A percentile compares a stretch with the other conserved stretches of the same genome.
Conservation (phyloP, 2,113 vertebrate genomes). For the Peromyscus polionotus region DNA sequence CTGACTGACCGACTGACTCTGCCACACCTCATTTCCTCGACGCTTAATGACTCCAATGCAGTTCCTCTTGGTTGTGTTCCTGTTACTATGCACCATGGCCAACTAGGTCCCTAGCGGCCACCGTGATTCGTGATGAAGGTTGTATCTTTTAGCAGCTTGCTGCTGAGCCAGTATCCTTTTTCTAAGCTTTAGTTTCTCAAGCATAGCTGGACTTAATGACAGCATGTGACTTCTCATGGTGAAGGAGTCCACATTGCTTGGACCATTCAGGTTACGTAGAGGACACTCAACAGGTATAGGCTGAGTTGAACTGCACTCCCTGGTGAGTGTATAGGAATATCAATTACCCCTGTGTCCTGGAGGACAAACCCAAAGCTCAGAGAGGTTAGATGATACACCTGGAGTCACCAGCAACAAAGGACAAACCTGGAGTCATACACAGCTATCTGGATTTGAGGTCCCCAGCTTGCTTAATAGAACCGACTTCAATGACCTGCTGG, state of each 20-base stretch:
- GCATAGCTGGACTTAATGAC: background rate
- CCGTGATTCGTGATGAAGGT: background rate
- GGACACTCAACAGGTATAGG: background rate
- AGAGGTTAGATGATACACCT: background rate
- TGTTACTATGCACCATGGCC: background rate
- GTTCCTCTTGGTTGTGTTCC: background rate
- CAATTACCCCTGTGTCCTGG: background rate
- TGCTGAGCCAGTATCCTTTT: background rate
- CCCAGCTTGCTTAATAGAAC: background rate
- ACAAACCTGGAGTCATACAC: background rate
- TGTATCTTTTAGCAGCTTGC: background rate
- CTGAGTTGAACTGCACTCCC: background rate
- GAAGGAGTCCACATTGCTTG: background rate
- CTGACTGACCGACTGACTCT: background rate
- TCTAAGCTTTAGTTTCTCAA: background rate
- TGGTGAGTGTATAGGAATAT: background rate
- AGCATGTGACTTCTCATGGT: background rate
- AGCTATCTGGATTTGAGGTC: background rate
- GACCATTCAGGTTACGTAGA: background rate
- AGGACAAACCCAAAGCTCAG: background rate
- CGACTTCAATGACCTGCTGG: background rate
- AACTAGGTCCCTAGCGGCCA: background rate
- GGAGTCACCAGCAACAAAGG: background rate
- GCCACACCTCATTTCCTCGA: background rate
- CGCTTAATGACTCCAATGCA: background rate